These are phyloP conservation scores for Ictalurus punctatus DNA, from an alignment of 2,113 vertebrate species.

Conservation along the genomic window DNA sequence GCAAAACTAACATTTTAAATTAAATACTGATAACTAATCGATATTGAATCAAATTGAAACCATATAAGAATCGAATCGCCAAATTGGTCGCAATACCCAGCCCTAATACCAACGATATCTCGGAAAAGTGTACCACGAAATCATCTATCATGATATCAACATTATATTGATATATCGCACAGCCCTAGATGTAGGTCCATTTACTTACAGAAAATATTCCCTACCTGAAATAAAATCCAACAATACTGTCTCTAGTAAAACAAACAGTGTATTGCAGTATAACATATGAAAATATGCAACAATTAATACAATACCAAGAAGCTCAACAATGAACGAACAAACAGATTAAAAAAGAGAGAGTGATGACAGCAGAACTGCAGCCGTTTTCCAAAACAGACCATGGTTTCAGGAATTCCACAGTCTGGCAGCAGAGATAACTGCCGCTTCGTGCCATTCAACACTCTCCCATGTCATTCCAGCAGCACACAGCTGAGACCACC, in stretches of 20 bases:
- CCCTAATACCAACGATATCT: too few species aligned
- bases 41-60: too few species aligned
- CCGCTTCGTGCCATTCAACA: slow-evolving; percentile 44
- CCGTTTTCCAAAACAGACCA: slow-evolving; percentile 70
- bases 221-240: not conserved
- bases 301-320: slow-evolving; percentile 22
- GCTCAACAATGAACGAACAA: slow-evolving; percentile 32
- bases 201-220: not conserved
- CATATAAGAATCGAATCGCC: too few species aligned
- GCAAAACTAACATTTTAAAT: too few species aligned
- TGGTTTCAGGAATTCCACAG: slow-evolving; percentile 67
- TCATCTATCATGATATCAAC: too few species aligned
- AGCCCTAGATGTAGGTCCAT: not conserved
- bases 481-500: slow-evolving; percentile 32
- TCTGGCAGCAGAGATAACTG: slow-evolving; percentile 69
- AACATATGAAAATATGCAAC: not conserved
- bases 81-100: too few species aligned
- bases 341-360: not conserved
- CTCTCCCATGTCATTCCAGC: slow-evolving; percentile 33
- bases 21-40: too few species aligned
- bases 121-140: too few species aligned
- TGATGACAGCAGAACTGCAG: slow-evolving; percentile 50
- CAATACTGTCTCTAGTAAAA: not conserved
- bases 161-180: too few species aligned
- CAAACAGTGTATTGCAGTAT: not conserved